A percentile compares a stretch with the other conserved stretches of the same genome.
phyloP scores from a whole-genome alignment of 2,888 invertebrate genomes.

The Fissipunctia ypsillon region DNA sequence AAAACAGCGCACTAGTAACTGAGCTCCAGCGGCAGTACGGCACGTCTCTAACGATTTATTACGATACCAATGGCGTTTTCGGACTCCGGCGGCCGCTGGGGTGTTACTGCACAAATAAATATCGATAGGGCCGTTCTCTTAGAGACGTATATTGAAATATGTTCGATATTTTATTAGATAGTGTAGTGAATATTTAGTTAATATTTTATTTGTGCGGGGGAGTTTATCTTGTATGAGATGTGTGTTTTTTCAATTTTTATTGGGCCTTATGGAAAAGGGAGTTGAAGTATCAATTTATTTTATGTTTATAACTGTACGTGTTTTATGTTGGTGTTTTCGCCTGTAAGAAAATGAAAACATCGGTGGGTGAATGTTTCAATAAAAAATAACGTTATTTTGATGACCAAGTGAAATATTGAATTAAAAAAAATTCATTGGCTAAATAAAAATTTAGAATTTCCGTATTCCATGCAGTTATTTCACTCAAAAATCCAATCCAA shows the following conservation, averaged over 20 bases:
- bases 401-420: not conserved
- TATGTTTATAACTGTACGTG: conserved; percentile 11
- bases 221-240: conserved; percentile 33
- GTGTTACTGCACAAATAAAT: conserved; percentile 86
- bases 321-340: not conserved
- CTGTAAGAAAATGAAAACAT: not conserved
- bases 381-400: not conserved
- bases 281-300: conserved; percentile 30
- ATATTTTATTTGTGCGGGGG: conserved; percentile 61
- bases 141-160: conserved; percentile 82
- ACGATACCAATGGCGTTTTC: conserved; percentile 81
- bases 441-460: not conserved
- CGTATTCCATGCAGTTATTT: conserved; percentile 19
- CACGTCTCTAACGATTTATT: conserved; percentile 84
- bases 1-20: conserved; percentile 76
- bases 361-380: not conserved
- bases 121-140: conserved; percentile 79
- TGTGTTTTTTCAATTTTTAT: conserved; percentile 40
- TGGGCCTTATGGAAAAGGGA: conserved; percentile 27
- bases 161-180: conserved; percentile 83
- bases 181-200: conserved; percentile 76
- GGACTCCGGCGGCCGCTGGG: conserved; percentile 77
- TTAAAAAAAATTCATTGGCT: not conserved
- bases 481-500: conserved; percentile 23
- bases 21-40: conserved; percentile 66